These are phyloP conservation scores for Hylomyscus alleni DNA, from an alignment of 2,797 vertebrate species.

Conservation along the genomic window DNA sequence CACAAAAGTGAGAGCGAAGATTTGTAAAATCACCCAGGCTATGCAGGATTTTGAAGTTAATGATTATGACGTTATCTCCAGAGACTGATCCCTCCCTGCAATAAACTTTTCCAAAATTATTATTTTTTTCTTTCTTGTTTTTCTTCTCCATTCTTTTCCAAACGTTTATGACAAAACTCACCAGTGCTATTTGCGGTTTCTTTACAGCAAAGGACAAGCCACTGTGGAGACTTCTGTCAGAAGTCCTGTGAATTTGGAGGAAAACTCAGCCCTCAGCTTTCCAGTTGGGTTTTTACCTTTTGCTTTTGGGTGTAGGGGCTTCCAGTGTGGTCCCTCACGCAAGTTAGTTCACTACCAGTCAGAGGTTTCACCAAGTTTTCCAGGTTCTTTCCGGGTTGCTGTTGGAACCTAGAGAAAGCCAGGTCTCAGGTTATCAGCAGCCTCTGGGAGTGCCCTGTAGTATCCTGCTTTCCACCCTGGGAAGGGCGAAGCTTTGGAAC, in stretches of 20 bases:
- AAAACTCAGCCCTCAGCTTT: background rate
- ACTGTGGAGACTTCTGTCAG: background rate
- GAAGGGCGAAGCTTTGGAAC: background rate
- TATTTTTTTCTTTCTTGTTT: background rate
- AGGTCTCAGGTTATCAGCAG: accelerated
- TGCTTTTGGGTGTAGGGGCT: accelerated
- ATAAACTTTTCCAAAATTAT: constrained; percentile 30
- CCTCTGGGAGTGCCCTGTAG: accelerated
- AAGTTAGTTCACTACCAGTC: accelerated
- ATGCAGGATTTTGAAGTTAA: background rate
- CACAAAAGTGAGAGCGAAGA: background rate
- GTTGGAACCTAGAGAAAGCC: accelerated
- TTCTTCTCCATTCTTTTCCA: background rate
- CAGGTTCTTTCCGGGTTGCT: background rate
- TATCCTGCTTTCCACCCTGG: accelerated
- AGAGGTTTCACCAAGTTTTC: accelerated
- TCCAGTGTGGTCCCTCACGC: background rate
- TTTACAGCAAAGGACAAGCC: background rate
- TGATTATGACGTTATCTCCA: background rate
- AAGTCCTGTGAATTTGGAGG: background rate
- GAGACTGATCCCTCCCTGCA: background rate
- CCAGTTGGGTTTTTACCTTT: background rate
- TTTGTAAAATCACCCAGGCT: background rate
- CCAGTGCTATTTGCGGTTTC: background rate
- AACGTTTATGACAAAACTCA: background rate